Evolutionary conservation across 2,797 vertebrate genomes (phyloP), one percentile per base, ranked within the genome.

Genomic region (Siniperca obscura): DNA sequence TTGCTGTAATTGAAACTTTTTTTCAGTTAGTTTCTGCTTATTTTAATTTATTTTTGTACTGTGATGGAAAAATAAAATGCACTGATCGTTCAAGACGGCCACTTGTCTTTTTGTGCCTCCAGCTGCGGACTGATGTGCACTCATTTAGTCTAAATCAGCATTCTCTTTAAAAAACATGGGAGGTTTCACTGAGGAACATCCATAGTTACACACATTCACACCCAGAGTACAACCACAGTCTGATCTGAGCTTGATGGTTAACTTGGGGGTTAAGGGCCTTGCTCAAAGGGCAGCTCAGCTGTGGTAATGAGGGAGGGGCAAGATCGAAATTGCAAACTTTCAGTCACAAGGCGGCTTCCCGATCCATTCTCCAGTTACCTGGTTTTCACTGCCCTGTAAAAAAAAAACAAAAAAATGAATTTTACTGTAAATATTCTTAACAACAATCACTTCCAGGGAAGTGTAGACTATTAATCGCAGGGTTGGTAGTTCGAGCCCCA

Each of bases 1-100:
- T 95, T 92, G 91, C 92, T 96, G 94, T 95, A 94, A 93, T 88
- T 90, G 82, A 91, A 86, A 91, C 84, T 56, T 89, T 88, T 93
- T 94, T 91, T 92, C 74, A 85, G 95, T 97, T 97, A 91, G 92
- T 93, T 95, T 94, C 94, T 96, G 94, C 96, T 97, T 96, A 97
- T 96, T 98, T 99, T 98, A 95, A 98, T 99, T 99, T 99, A 99
- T 98, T 99, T 99, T 99, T 99, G 98, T 99, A 99, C 98, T 95
- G 98, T 99, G 97, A 97, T 97, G 96, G 91, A 94, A 97, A 86
- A 98, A 98, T 98, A 98, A 99, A 99, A 97, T 96, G 97, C 97
- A 98, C 97, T 97, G 97, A 98, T 96, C 95, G 96, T 98, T 97
- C 95, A 95, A 94, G 91, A 90, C 76, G 67, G 30, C 86, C 76